Conservation (phyloP, 1,140 invertebrate genomes). For the Drosophila sproati region DNA sequence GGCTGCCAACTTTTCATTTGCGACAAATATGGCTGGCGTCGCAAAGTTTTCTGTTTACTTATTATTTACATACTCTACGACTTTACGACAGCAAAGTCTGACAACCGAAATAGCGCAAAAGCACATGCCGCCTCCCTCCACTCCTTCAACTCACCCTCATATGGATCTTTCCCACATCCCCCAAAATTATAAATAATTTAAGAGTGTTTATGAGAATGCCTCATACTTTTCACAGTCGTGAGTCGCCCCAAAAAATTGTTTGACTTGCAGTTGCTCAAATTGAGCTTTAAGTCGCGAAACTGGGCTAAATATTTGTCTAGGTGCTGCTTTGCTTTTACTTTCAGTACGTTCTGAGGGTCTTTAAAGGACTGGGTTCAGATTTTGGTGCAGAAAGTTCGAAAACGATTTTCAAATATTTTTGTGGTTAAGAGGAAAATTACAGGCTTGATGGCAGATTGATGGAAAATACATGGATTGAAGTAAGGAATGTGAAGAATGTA, state of each 20-base stretch:
- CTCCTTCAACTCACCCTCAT: neutral
- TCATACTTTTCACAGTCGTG: slow-evolving; percentile 33
- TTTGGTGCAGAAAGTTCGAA: neutral
- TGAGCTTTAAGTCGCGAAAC: slow-evolving; percentile 36
- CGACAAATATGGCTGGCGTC: slow-evolving; percentile 77
- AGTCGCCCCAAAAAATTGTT: slow-evolving; percentile 42
- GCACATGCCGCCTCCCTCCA: neutral
- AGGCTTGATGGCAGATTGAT: neutral
- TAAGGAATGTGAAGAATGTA: too few relatives aligned
- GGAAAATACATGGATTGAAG: neutral
- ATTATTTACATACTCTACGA: slow-evolving; percentile 78
- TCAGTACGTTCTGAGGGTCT: slow-evolving; percentile 13
- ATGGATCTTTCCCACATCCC: slow-evolving; percentile 5
- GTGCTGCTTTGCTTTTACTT: slow-evolving; percentile 22
- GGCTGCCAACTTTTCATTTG: slow-evolving; percentile 78
- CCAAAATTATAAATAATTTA: slow-evolving; percentile 70
- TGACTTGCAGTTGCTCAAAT: slow-evolving; percentile 49
- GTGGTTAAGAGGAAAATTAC: neutral
- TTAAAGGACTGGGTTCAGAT: neutral
- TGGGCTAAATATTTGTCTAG: slow-evolving; percentile 13
- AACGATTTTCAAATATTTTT: slow-evolving; percentile 10
- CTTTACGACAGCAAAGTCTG: slow-evolving; percentile 40
- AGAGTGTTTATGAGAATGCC: slow-evolving; percentile 56
- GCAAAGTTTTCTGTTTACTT: slow-evolving; percentile 78
- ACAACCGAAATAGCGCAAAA: slow-evolving; percentile 35